These are phyloP conservation scores for Heteromormyrus szaboi DNA, from an alignment of 2,797 vertebrate genomes.

Conservation along the genomic window DNA sequence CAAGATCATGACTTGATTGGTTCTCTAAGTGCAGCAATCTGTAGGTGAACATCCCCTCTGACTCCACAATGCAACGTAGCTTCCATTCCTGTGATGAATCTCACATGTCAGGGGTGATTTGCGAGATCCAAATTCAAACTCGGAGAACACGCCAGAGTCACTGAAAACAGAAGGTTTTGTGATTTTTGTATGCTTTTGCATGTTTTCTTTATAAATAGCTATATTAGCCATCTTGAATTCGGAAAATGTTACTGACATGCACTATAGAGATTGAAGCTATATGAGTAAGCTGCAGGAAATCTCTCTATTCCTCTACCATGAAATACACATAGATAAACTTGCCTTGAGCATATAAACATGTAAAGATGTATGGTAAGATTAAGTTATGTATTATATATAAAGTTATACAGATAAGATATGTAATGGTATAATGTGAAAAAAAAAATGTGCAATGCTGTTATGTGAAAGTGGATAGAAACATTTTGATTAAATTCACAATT, in stretches of 20 bases:
- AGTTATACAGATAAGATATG: not conserved
- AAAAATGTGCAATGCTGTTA: not conserved
- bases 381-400: not conserved
- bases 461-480: not conserved
- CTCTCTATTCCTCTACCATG: not conserved
- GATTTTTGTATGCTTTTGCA: not conserved
- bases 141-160: not conserved
- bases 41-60: slow-evolving; percentile 19
- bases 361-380: not conserved
- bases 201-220: not conserved
- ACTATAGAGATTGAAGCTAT: not conserved
- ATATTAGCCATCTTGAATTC: not conserved
- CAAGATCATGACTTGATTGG: slow-evolving; percentile 25
- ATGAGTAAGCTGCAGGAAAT: not conserved
- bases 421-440: not conserved
- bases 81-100: slow-evolving; percentile 13
- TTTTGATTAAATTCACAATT: not conserved
- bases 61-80: slow-evolving; percentile 9
- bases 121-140: slow-evolving; percentile 21
- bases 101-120: slow-evolving; percentile 25
- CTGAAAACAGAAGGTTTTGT: not conserved
- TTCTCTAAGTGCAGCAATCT: slow-evolving; percentile 17
- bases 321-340: not conserved
- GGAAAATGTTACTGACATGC: not conserved
- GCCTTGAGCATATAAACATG: not conserved